phyloP scores from a whole-genome alignment of 2,888 invertebrate species.

The Amphipyra tragopoginis region DNA sequence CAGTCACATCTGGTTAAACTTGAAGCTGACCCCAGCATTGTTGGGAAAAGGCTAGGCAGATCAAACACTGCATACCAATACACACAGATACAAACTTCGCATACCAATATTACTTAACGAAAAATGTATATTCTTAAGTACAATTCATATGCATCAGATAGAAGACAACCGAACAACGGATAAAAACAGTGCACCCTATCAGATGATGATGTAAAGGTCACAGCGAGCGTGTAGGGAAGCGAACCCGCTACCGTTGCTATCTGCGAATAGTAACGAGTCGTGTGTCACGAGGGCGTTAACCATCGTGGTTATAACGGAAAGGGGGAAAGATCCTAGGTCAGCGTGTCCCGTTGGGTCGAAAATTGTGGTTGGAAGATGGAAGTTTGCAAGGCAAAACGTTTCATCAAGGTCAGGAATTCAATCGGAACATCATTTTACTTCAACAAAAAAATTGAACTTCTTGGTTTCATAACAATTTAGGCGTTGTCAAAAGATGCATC shows the following conservation, averaged over 20 bases:
- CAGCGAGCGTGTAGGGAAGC: conserved; percentile 55
- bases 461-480: no score
- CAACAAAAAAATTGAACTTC: no score
- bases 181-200: conserved; percentile 53
- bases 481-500: no score
- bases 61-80: no score
- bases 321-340: conserved; percentile 30
- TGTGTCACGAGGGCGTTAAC: conserved; percentile 62
- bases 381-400: neutral
- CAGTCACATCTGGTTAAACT: no score
- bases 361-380: conserved; percentile 18
- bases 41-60: no score
- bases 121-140: neutral
- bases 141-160: conserved; percentile 8
- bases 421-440: neutral
- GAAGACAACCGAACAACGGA: conserved; percentile 17
- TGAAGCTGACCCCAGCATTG: no score
- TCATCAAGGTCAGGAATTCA: neutral
- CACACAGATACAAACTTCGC: no score
- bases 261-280: conserved; percentile 61
- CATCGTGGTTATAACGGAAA: conserved; percentile 57
- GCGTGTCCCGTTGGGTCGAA: conserved; percentile 28
- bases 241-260: conserved; percentile 61
- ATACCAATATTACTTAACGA: no score
- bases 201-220: conserved; percentile 67